Evolutionary conservation across 2,797 vertebrate genomes (phyloP), one percentile per base, ranked within the genome.

Genomic region (Phoxinus dragarum): DNA sequence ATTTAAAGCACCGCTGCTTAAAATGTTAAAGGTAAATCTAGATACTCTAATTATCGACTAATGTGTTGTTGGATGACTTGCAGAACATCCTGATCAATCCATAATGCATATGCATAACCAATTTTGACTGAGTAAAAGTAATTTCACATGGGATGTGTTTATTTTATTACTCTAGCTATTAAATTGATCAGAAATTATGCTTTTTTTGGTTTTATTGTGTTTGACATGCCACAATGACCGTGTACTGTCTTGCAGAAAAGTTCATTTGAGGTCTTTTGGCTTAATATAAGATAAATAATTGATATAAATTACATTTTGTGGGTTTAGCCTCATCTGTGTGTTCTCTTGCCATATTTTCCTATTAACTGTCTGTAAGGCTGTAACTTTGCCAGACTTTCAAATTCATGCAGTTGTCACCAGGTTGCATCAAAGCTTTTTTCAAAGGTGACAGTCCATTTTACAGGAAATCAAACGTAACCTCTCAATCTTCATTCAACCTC

Each of bases 241-340:
- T 52, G 9, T 36, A 34, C 0, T 1, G 4, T 36, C 87, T 91
- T 89, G 88, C 44, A 91, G 88, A 75, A 91, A 19, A 27, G 82
- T 67, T 76, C 4, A 49, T 31, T 47, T 52, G 4, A 54, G 73
- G 72, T 49, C 23, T 12, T 54, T 31, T 74, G 38, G 74, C 17
- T 75, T 38, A 76, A 75, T 31, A 38, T 27, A 17, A 72, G n/a
- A 14, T 3, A 38, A 38, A 69, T 31, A 14, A 27, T 76, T 81
- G 17, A 89, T 75, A 87, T 83, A 83, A 84, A 88, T 44, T 16
- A 14, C 12, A 64, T 66, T 66, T 16, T 72, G 12, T 72, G n/a
- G 4, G 40, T 44, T 44, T 72, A 27, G n/a, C 42, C n/a, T 44
- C n/a, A 7, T 19, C 34, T 68, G 14, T 68, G 4, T 49, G 10